Percentiles rank a stretch among this genome's conserved stretches.
phyloP scores from a whole-genome alignment of 1,140 invertebrate genomes.

The Caenorhabditis latens region DNA sequence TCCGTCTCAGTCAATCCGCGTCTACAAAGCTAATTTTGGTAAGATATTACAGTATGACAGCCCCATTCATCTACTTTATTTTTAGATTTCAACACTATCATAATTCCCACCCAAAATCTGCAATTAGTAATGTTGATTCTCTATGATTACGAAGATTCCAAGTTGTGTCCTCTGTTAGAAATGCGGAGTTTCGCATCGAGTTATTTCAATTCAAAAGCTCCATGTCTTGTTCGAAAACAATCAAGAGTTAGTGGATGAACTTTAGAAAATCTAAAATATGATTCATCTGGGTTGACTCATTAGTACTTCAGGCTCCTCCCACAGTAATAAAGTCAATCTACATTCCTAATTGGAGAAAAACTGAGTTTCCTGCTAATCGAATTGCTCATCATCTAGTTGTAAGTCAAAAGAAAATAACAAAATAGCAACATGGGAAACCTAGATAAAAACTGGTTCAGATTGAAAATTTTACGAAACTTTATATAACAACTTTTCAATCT shows the following conservation, averaged over 20 bases:
- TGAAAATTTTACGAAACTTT: too few relatives aligned
- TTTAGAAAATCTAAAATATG: neutral
- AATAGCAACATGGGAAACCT: too few relatives aligned
- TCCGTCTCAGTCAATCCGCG: neutral
- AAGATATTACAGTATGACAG: neutral
- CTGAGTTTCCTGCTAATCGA: slow-evolving; percentile 5
- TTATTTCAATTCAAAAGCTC: neutral
- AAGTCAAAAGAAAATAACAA: neutral
- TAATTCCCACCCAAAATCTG: slow-evolving; percentile 20
- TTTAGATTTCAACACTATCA: slow-evolving; percentile 15
- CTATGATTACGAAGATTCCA: slow-evolving; percentile 5
- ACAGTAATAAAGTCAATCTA: neutral
- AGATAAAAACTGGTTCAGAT: too few relatives aligned
- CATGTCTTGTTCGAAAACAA: slow-evolving; percentile 2
- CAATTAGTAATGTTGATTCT: slow-evolving; percentile 13
- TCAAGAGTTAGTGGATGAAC: neutral
- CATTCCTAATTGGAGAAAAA: neutral
- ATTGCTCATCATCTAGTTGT: slow-evolving; percentile 32
- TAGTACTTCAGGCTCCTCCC: neutral
- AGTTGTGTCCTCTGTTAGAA: neutral
- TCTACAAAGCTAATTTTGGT: neutral
- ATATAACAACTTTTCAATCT: too few relatives aligned
- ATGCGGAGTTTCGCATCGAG: neutral
- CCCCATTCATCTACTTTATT: too few relatives aligned
- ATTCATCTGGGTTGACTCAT: too few relatives aligned